phyloP scores from a whole-genome alignment of 1,140 invertebrate genomes.

The Nixonia krombeini region DNA sequence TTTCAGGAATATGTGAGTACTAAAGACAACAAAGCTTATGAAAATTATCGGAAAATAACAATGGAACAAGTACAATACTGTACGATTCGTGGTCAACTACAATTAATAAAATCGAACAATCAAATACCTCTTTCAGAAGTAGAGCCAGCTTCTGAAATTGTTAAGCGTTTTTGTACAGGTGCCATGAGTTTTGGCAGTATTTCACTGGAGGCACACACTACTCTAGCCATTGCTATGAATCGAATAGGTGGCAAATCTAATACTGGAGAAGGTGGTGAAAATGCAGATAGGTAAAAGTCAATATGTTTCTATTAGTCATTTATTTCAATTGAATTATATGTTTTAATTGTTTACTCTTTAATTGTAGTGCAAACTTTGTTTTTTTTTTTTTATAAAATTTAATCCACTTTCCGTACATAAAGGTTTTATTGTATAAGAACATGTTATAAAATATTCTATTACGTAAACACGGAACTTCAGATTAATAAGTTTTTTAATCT shows the following conservation, averaged over 20 bases:
- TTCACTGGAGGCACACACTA: slow-evolving; percentile 93
- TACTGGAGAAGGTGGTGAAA: slow-evolving; percentile 96
- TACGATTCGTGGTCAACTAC: slow-evolving; percentile 93
- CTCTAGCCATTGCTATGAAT: slow-evolving; percentile 98
- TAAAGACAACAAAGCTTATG: slow-evolving; percentile 88
- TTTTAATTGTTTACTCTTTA: not conserved
- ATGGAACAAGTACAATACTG: slow-evolving; percentile 90
- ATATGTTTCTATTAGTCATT: too few relatives aligned
- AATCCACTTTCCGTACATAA: too few relatives aligned
- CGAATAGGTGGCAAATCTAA: slow-evolving; percentile 95
- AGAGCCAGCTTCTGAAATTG: slow-evolving; percentile 93
- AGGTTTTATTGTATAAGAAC: too few relatives aligned
- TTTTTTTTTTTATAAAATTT: slow-evolving; percentile 7
- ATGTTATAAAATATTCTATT: too few relatives aligned
- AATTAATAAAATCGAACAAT: slow-evolving; percentile 83
- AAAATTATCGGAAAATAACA: slow-evolving; percentile 89
- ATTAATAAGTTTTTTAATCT: too few relatives aligned
- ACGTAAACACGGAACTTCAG: too few relatives aligned
- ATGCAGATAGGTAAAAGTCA: slow-evolving; percentile 85
- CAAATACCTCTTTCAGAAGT: slow-evolving; percentile 90
- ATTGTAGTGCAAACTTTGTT: too few relatives aligned
- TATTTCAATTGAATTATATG: not conserved
- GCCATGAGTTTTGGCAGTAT: slow-evolving; percentile 96
- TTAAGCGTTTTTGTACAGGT: slow-evolving; percentile 87
- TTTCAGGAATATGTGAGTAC: slow-evolving; percentile 84